These are phyloP conservation scores for mouse (Mus musculus) DNA, from an alignment of 2,113 vertebrate genomes.

Conservation along the genomic window GRCm39 chr3:121123501-121124000, in stretches of 20 bases:
- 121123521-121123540: not conserved
- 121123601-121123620: slow-evolving; percentile 57
- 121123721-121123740: not conserved
- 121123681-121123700: slow-evolving; percentile 48
- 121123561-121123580: slow-evolving; percentile 6
- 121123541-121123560: not conserved
- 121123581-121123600: not conserved
- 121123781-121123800: not conserved
- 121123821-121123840: not conserved
- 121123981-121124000: slow-evolving; percentile 48
- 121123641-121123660: slow-evolving; percentile 5
- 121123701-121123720: not conserved
- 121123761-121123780: not conserved
- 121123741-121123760: slow-evolving; percentile 23
- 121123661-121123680: slow-evolving; percentile 48
- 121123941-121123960: not conserved
- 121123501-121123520: not conserved
- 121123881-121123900: not conserved
- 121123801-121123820: not conserved
- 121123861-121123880: not conserved
- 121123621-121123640: slow-evolving; percentile 24
- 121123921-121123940: slow-evolving; percentile 25
- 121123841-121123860: slow-evolving; percentile 23
- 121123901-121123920: slow-evolving; percentile 4
- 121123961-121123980: slow-evolving; percentile 47